phyloP scores from a whole-genome alignment of 2,888 invertebrate genomes.

The Euclidia mi region DNA sequence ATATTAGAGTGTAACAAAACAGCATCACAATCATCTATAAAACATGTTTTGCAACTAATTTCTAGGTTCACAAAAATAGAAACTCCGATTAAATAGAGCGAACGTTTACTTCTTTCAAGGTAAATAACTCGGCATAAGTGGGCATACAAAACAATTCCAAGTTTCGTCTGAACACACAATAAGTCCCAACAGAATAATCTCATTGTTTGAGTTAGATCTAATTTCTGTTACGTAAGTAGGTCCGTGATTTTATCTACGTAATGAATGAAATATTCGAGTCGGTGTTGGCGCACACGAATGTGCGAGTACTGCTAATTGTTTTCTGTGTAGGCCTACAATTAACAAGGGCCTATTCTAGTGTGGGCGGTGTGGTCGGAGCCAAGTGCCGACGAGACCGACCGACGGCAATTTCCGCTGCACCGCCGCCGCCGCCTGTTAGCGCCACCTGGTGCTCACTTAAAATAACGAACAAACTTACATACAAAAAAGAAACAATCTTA shows the following conservation, averaged over 20 bases:
- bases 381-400: constrained; percentile 65
- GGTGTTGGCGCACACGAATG: constrained; percentile 57
- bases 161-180: constrained; percentile 25
- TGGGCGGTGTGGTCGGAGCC: constrained; percentile 61
- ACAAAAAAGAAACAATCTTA: constrained; percentile 44
- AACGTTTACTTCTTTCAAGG: not conserved
- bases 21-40: not conserved
- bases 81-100: not conserved
- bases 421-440: constrained; percentile 73
- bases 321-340: constrained; percentile 76
- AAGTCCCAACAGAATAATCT: constrained; percentile 38
- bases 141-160: constrained; percentile 29
- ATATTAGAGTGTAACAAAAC: constrained; percentile 24
- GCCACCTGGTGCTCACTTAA: constrained; percentile 75
- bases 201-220: constrained; percentile 47
- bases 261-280: constrained; percentile 55
- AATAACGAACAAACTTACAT: constrained; percentile 63
- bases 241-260: constrained; percentile 50
- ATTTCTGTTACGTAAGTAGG: constrained; percentile 43
- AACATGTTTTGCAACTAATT: too few species aligned
- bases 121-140: constrained; percentile 2
- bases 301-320: constrained; percentile 75
- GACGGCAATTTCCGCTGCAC: constrained; percentile 80
- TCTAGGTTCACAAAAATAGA: not conserved
- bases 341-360: constrained; percentile 64